These are phyloP conservation scores for Pygmarrhopalites habei DNA, from an alignment of 1,140 invertebrate species.

Conservation along the genomic window DNA sequence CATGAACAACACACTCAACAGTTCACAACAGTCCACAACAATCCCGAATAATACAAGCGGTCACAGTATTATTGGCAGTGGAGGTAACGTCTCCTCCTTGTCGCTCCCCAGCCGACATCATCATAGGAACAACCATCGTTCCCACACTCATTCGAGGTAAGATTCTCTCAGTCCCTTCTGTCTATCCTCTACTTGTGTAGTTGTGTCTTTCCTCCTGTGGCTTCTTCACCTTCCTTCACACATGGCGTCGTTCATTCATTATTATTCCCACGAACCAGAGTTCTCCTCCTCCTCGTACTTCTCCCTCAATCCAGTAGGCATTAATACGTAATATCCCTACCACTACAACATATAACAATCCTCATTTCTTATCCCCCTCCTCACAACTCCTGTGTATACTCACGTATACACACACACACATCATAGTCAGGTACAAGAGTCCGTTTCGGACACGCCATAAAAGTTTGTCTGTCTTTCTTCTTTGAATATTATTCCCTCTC, in stretches of 20 bases:
- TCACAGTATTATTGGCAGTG: slow-evolving; percentile 11
- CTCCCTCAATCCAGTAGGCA: too few relatives aligned
- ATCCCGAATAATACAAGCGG: neutral
- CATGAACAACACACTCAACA: neutral
- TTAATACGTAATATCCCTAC: too few relatives aligned
- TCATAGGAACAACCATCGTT: slow-evolving; percentile 28
- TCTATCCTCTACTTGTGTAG: neutral
- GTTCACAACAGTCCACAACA: neutral
- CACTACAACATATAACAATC: too few relatives aligned
- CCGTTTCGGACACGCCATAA: too few relatives aligned
- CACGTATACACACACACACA: too few relatives aligned
- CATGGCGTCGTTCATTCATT: slow-evolving; percentile 27
- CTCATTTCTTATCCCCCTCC: too few relatives aligned
- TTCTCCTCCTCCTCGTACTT: too few relatives aligned
- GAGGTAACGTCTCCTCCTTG: slow-evolving; percentile 27
- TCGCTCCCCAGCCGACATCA: slow-evolving; percentile 31
- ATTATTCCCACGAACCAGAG: slow-evolving; percentile 14
- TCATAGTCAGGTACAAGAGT: too few relatives aligned
- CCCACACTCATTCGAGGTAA: slow-evolving; percentile 35
- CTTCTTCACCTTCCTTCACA: slow-evolving; percentile 26
- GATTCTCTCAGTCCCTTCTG: neutral
- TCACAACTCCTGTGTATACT: too few relatives aligned
- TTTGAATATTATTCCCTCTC: too few relatives aligned
- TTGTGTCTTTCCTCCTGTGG: slow-evolving; percentile 7
- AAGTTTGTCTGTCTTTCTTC: too few relatives aligned